Base-by-base conservation (phyloP, 2,797 vertebrate genomes). In the Myotis planiceps region DNA sequence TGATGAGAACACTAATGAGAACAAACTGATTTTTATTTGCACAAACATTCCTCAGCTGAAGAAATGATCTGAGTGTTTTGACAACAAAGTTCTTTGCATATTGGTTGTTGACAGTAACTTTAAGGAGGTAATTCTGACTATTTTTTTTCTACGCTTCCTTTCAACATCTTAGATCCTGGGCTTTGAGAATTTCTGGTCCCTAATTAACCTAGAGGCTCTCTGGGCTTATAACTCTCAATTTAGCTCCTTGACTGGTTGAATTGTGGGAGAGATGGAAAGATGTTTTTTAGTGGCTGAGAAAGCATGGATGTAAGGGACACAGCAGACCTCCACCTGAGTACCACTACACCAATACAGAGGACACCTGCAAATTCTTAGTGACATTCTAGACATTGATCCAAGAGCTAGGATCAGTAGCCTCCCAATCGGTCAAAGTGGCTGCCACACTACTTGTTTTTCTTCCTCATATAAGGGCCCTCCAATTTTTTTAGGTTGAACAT, bases 1-100 rank as follows among this genome's bases (percentile, higher is more conserved):
- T 49, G 18, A 84, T 83, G 91, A 95, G 51, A 81, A 76, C 47
- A 92, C 74, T 16, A 8, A 84, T 51, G 25, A n/a, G 42, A 95
- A 34, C 39, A 69, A 88, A 78, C 42, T 80, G 58, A 80, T 65
- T 90, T 90, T 84, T 85, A 82, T 92, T 92, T 96, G 19, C 4
- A 65, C 47, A 92, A 82, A 85, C 29, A 55, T 90, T 69, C 58
- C 69, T 86, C 68, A 85, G 80, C 69, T 86, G 75, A 60, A 94
- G 14, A 92, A 88, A 94, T 78, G 42, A 76, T 89, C 47, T 87
- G 32, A 9, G 8, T 16, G 3, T 90, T 90, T 86, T 76, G 29
- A 72, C 66, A 81, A 71, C 53, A 80, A 92, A 93, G 37, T 55
- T 74, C n/a, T 95, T 86, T 88, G 79, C 58, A 75, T 16, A 29